Conservation (phyloP, 2,797 vertebrate genomes). For the Neopelma chrysocephalum region DNA sequence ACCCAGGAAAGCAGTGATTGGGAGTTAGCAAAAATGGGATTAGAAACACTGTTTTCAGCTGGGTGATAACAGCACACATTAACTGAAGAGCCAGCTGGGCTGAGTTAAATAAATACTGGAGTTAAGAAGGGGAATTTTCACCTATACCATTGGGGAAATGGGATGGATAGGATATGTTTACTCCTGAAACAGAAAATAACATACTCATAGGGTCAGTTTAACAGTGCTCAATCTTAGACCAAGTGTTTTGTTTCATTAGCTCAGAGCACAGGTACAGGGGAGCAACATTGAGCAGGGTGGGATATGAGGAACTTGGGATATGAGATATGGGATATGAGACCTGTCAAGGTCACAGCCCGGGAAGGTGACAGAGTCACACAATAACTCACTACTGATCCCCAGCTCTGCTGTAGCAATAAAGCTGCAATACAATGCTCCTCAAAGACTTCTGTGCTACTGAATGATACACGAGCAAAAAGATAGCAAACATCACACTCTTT, state of each 20-base stretch:
- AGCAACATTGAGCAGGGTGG: neutral
- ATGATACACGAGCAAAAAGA: neutral
- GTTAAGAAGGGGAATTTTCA: neutral
- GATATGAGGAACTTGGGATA: neutral
- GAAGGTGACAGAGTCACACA: conserved; percentile 22
- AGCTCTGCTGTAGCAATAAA: neutral
- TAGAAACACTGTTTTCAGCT: neutral
- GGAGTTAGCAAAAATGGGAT: neutral
- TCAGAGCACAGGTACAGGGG: neutral
- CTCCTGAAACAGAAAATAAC: neutral
- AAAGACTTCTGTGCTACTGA: neutral
- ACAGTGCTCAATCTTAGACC: neutral
- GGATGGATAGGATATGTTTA: fast-evolving
- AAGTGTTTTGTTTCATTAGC: neutral
- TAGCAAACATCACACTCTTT: neutral
- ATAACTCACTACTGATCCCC: neutral
- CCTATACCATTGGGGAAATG: neutral
- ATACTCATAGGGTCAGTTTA: neutral
- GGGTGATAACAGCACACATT: neutral
- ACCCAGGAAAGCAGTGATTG: neutral
- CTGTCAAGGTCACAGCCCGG: conserved; percentile 21
- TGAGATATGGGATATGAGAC: too few species aligned
- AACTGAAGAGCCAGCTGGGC: neutral
- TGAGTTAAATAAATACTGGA: neutral
- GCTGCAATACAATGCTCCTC: neutral